Evolutionary conservation across 2,113 vertebrate species (phyloP).

Genomic region (Mormoops blainvillei): DNA sequence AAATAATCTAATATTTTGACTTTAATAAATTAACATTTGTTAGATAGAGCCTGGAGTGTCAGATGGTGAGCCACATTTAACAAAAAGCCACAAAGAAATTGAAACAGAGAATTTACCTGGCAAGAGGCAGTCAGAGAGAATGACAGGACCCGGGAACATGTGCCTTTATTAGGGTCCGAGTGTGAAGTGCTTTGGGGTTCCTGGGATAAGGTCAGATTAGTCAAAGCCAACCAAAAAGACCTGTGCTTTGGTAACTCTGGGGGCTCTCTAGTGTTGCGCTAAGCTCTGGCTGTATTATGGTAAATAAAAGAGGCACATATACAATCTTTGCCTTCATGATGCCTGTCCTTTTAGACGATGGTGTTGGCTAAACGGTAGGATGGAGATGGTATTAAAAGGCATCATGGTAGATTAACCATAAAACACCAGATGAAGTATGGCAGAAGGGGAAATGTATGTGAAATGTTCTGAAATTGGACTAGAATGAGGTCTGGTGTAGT

Average conservation of each 20-base stretch:
- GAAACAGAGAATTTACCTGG: too few species aligned
- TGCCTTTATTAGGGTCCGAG: neutral
- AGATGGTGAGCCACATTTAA: neutral
- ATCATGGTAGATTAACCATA: neutral
- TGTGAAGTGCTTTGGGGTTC: neutral
- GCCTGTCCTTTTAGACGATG: neutral
- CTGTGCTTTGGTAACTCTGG: neutral
- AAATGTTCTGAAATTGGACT: neutral
- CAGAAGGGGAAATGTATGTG: neutral
- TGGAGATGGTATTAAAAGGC: neutral
- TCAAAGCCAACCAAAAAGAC: neutral
- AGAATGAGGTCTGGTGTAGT: neutral
- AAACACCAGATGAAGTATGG: neutral
- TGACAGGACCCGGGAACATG: neutral
- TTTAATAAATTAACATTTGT: neutral
- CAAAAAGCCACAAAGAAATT: neutral
- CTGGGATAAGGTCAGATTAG: neutral
- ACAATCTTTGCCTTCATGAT: neutral
- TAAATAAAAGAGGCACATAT: neutral
- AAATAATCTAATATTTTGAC: neutral
- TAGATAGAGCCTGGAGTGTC: accelerated
- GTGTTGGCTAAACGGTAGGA: neutral
- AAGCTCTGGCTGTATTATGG: too few species aligned
- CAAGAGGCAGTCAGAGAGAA: neutral
- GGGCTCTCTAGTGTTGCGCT: neutral